Evolutionary conservation across 2,888 invertebrate species (phyloP), one percentile per base, ranked within the genome.

Genomic region (Yponomeuta evonymella): DNA sequence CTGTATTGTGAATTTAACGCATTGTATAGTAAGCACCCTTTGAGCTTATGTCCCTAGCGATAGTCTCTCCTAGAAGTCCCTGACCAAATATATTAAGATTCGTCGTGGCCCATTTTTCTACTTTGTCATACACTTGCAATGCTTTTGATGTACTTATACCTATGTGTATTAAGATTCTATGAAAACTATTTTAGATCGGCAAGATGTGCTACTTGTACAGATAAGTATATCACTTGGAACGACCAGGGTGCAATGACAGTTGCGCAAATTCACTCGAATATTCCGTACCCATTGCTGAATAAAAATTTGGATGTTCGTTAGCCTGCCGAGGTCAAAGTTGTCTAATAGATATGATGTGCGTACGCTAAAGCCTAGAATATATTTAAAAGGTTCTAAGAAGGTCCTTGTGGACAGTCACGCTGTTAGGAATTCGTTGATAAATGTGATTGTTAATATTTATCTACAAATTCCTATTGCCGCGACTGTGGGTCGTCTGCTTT

Each of bases 51-150:
- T 89, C 90, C 86, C 77, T 90, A 90, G 87, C 83, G 78, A 86
- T 89, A 90, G 88, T 72, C 66, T 84, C 58, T 84, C 89, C 86
- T 90, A 90, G 90, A 86, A 81, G 83, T 83, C 88, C 91, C 90
- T 84, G 91, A 91, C 91, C 91, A 91, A 91, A 84, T 91, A 91
- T 81, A 87, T 81, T 91, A 91, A 91, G 92, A 84, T 82, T 86
- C 84, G 79, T 83, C 82, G 81, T 84, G 81, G 84, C 79, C 74
- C 81, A 81, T 77, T 78, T 79, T 82, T 79, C 82, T 83, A 78
- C 76, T 80, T 68, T 51, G 29, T 51, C 68, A 23, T 51, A 68
- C 51, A 68, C 68, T 65, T 29, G 33, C 29, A 48, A 43, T n/a
- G 67, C 43, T 67, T 67, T 67, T 67, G 67, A 58, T 69, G 23